A percentile compares a stretch with the other conserved stretches of the same genome.
phyloP scores from a whole-genome alignment of 2,888 invertebrate species.

The Auanema sp. region DNA sequence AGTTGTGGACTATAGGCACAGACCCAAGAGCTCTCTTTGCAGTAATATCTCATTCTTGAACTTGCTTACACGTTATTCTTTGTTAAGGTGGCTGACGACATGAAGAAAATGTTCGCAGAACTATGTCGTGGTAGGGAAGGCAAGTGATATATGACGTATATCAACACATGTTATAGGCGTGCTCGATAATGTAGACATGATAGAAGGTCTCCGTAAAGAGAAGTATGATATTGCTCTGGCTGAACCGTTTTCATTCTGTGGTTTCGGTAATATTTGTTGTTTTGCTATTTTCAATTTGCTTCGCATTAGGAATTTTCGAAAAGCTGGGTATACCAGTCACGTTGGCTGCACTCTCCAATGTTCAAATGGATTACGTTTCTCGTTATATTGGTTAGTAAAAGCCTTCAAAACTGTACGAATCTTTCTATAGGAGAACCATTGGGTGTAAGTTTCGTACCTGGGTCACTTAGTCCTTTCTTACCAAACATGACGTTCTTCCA shows the following conservation, averaged over 20 bases:
- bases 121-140: no score
- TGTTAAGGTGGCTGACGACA: no score
- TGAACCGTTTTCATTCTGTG: constrained; percentile 19
- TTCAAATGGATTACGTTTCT: constrained; percentile 8
- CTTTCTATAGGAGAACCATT: neutral
- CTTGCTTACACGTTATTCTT: no score
- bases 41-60: no score
- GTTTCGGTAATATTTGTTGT: constrained; percentile 14
- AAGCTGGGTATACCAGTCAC: constrained; percentile 6
- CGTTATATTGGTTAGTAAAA: constrained; percentile 9
- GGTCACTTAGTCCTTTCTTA: no score
- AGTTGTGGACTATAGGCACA: no score
- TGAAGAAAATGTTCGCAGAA: no score
- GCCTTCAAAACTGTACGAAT: constrained; percentile 8
- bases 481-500: neutral
- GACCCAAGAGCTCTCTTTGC: no score
- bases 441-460: constrained; percentile 10
- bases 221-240: constrained; percentile 14
- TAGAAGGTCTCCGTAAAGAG: neutral
- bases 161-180: no score
- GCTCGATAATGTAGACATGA: no score
- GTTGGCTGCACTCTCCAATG: constrained; percentile 10
- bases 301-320: constrained; percentile 16
- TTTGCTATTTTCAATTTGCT: no score
- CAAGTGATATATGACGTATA: no score